phyloP scores from a whole-genome alignment of 2,888 invertebrate species.

The Ochlodes sylvanus region DNA sequence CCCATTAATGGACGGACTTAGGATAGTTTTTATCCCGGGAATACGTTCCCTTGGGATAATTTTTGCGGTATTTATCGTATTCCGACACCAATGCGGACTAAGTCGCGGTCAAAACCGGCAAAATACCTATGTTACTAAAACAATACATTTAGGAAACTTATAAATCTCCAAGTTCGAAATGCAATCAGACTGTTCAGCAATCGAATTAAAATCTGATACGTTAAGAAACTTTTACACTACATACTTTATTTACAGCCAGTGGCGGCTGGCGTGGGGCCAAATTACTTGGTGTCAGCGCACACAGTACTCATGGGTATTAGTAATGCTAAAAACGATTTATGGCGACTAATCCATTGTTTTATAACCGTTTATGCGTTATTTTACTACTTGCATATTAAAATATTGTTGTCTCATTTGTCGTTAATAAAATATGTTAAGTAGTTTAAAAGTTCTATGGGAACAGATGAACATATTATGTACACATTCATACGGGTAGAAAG shows the following conservation, averaged over 20 bases:
- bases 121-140: too few species aligned
- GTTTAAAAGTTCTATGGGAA: too few species aligned
- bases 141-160: too few species aligned
- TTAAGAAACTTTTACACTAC: constrained; percentile 21
- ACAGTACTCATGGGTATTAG: constrained; percentile 25
- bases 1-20: too few species aligned
- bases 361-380: not conserved
- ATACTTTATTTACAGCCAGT: constrained; percentile 25
- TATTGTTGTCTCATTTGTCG: too few species aligned
- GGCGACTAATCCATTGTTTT: constrained; percentile 13
- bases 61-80: too few species aligned
- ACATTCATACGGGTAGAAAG: not conserved
- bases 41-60: too few species aligned
- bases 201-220: constrained; percentile 26
- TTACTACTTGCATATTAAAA: not conserved
- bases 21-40: too few species aligned
- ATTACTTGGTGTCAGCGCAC: constrained; percentile 30
- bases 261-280: constrained; percentile 39
- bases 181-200: constrained; percentile 23
- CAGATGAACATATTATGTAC: too few species aligned
- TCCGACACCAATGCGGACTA: too few species aligned
- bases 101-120: too few species aligned
- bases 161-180: not conserved
- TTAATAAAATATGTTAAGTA: too few species aligned
- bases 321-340: constrained; percentile 21